Base-by-base conservation (phyloP, 1,140 invertebrate species). In the Zaprionus ornatus region DNA sequence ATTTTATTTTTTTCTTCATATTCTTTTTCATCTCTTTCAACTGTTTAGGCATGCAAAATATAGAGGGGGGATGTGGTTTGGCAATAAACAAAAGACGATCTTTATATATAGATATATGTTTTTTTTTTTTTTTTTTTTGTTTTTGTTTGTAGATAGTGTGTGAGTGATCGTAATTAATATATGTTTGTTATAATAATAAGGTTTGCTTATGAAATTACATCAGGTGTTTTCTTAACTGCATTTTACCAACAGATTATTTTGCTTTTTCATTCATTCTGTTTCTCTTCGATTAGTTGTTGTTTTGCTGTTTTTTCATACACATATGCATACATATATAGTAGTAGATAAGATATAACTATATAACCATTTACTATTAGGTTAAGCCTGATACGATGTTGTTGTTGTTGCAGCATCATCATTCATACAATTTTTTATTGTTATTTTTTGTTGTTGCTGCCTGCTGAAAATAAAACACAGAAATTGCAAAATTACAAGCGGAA, bases 171-270 rank as follows among this genome's bases (percentile, higher is more conserved):
- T 79, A 50, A 82, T 74, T 55, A 52, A 29, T 42, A 32, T 65
- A 66, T 45, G 68, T 83, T 68, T 76, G 62, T 71, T 73, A 78
- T 77, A 86, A 81, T 79, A 67, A 76, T 60, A 74, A 64, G 52
- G 74, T 66, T 40, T 81, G 76, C 69, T 84, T 84, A 88, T 88
- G 78, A 74, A 90, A 90, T 90, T 88, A 88, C 81, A 82, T 88
- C 85, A 88, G 85, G 85, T 88, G 70, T 83, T 68, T 67, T 69
- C 60, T 76, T 73, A 69, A 25, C 56, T 77, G 62, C 55, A 78
- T 64, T 82, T 73, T 45, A 64, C 67, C 73, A 75, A 75, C 60
- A 71, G 37, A 17, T 45, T 68, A 72, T 56, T 50, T 37, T 63
- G 10, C 35, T 52, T 57, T 23, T 17, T 42, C 40, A 42, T 45